phyloP scores from a whole-genome alignment of 2,888 invertebrate genomes.

The Cartodere bifasciata region DNA sequence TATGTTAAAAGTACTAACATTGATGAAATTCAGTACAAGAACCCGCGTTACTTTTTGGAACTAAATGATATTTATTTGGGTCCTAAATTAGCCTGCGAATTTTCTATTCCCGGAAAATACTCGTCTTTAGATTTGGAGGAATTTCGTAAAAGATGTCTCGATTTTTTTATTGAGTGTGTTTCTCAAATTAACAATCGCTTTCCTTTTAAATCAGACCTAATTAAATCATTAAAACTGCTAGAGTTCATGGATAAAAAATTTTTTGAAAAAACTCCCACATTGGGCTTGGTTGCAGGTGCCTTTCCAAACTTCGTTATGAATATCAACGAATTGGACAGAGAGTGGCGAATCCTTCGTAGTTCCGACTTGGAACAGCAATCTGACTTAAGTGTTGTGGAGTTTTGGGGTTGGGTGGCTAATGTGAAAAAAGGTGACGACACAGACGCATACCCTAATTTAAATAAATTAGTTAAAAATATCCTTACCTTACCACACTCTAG shows the following conservation, averaged over 20 bases:
- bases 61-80: constrained; percentile 13
- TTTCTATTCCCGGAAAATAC: too few relatives aligned
- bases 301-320: constrained; percentile 7
- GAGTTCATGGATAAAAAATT: too few relatives aligned
- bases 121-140: background rate
- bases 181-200: constrained; percentile 10
- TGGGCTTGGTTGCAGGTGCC: constrained; percentile 8
- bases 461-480: constrained; percentile 9
- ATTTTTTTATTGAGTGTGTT: constrained; percentile 11
- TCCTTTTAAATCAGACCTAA: too few relatives aligned
- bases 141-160: constrained; percentile 10
- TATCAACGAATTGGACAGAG: constrained; percentile 6
- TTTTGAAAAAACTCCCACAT: constrained; percentile 7
- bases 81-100: constrained; percentile 6
- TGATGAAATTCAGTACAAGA: constrained; percentile 11
- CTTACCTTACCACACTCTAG: constrained; percentile 11
- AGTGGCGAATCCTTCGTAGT: constrained; percentile 9
- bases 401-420: constrained; percentile 10
- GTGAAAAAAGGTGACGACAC: constrained; percentile 10
- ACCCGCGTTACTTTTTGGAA: constrained; percentile 11
- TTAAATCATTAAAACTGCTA: too few relatives aligned
- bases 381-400: constrained; percentile 6
- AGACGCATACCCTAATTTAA: constrained; percentile 6
- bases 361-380: constrained; percentile 2
- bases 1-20: constrained; percentile 9